Conservation (phyloP, 2,113 vertebrate species). For the Balaenoptera acutorostrata region DNA sequence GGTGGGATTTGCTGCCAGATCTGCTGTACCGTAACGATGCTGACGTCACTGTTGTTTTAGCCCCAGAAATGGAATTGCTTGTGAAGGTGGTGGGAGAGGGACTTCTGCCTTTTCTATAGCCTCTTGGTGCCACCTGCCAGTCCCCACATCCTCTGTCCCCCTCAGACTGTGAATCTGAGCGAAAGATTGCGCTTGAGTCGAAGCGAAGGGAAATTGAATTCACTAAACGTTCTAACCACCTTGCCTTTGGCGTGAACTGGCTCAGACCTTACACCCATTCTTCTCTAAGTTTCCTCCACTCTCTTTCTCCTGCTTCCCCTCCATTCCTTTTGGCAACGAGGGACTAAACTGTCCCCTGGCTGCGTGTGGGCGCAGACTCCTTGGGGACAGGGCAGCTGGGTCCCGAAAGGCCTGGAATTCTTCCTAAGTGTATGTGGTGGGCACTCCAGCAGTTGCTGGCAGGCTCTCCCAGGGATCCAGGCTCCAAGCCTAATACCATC, state of each 20-base stretch:
- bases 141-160: background rate
- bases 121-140: background rate
- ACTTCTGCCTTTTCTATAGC: background rate
- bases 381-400: background rate
- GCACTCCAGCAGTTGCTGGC: background rate
- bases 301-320: background rate
- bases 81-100: background rate
- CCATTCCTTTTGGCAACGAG: background rate
- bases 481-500: conserved; percentile 53
- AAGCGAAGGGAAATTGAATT: background rate
- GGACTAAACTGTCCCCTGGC: background rate
- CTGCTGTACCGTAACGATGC: rapidly evolving
- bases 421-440: background rate
- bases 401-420: background rate
- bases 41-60: background rate
- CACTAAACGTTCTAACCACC: background rate
- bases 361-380: background rate
- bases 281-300: background rate
- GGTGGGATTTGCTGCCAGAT: background rate
- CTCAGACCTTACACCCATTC: background rate
- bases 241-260: background rate
- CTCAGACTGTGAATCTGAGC: background rate
- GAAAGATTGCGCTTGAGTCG: background rate
- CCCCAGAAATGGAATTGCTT: background rate
- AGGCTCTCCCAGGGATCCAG: background rate